Evolutionary conservation across 1,140 invertebrate species (phyloP), one percentile per base, ranked within the genome.

Genomic region (Scaptomyza hsui): DNA sequence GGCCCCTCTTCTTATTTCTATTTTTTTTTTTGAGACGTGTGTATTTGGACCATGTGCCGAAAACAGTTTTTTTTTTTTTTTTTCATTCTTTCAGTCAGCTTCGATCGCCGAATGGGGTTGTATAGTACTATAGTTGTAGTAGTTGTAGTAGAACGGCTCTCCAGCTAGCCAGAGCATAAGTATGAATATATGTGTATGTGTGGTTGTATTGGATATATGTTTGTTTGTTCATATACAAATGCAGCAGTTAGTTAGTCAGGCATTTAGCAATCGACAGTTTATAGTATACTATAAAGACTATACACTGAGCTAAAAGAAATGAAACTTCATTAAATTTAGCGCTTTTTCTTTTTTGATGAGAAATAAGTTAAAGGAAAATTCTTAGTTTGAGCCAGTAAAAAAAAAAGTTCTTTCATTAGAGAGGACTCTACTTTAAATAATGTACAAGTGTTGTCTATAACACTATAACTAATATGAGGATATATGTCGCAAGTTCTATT

Each of bases 231-330:
- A 29, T 24, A 24, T 47, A 55, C 52, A 45, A 21, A 45, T 60
- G 15, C 16, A 42, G 15, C 10, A 26, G 21, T 42, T 29, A 39
- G 57, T 47, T 47, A 61, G 16, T 44, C 16, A 48, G 56, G 71
- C 74, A 82, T 82, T 82, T 78, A 56, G 74, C 70, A 69, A 69
- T 77, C 63, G 70, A 60, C 78, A 82, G 47, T 51, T 39, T 47
- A n/a, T 6, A 16, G 51, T 24, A 57, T 59, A 44, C 55, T 13
- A 10, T 13, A 15, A 21, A 29, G 26, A 9, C 6, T 1, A 18
- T 42, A 18, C 41, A 42, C 41, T 42, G 1, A 2, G 41, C 13
- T 2, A 42, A 42, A 42, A 18, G 39, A 4, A 24, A 24, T 6
- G 4, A 4, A 5, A 24, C 24, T 24, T 15, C 13, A 16, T 24